phyloP scores from a whole-genome alignment of 2,797 vertebrate species.

The Lagodon rhomboides region DNA sequence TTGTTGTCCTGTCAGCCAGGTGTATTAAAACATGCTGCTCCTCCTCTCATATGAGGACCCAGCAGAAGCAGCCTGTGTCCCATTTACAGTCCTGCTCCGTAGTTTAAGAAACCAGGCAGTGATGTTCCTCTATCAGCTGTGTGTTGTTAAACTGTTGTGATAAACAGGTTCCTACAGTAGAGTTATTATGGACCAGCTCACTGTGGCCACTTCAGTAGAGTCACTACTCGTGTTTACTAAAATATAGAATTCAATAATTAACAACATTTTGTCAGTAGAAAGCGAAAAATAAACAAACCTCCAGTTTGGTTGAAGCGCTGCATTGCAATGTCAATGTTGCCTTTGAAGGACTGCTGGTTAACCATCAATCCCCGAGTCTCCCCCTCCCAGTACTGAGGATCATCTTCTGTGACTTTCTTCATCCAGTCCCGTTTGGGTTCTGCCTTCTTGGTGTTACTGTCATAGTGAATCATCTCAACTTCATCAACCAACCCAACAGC shows the following conservation, averaged over 20 bases:
- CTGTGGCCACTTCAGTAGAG: background rate
- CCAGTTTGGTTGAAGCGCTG: slow-evolving; percentile 71
- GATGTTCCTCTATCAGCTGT: background rate
- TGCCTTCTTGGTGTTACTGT: slow-evolving; percentile 30
- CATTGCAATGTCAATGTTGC: accelerated
- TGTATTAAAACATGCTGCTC: slow-evolving; percentile 20
- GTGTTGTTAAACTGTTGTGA: background rate
- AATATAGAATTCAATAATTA: slow-evolving; percentile 11
- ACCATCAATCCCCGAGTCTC: accelerated
- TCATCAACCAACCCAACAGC: slow-evolving; percentile 45
- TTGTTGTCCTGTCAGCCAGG: background rate
- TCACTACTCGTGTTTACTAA: background rate
- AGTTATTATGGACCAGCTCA: background rate
- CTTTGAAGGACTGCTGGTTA: accelerated
- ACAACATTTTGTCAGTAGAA: slow-evolving; percentile 1
- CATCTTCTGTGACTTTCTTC: background rate
- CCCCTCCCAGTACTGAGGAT: slow-evolving; percentile 40
- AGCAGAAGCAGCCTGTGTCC: slow-evolving; percentile 22
- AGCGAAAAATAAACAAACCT: slow-evolving; percentile 62
- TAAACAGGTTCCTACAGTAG: background rate
- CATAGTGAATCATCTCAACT: background rate
- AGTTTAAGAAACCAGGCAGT: slow-evolving; percentile 8
- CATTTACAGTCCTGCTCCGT: background rate
- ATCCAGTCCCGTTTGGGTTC: slow-evolving; percentile 69
- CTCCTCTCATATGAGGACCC: slow-evolving; percentile 15